A percentile compares a stretch with the other conserved stretches of the same genome.
phyloP scores from a whole-genome alignment of 2,797 vertebrate genomes.

The Fringilla coelebs region DNA sequence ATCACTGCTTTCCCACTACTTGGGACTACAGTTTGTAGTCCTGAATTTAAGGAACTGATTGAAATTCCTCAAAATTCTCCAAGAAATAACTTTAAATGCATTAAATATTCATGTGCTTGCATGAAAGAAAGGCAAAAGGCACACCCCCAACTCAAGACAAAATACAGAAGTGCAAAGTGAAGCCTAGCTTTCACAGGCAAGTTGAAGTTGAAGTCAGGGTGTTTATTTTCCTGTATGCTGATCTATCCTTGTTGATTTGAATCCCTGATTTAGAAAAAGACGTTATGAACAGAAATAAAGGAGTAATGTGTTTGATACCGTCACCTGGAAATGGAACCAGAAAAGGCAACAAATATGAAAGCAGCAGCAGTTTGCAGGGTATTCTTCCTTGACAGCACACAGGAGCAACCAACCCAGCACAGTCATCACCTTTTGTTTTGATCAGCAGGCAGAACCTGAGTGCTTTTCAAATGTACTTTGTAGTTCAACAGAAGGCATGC shows the following conservation, averaged over 20 bases:
- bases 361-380: neutral
- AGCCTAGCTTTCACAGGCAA: neutral
- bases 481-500: neutral
- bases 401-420: neutral
- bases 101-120: neutral
- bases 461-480: neutral
- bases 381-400: neutral
- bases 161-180: neutral
- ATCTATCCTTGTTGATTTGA: neutral
- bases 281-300: neutral
- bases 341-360: neutral
- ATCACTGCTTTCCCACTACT: neutral
- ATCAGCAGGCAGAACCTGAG: neutral
- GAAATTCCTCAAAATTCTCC: neutral
- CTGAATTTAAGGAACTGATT: neutral
- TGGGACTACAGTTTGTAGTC: neutral
- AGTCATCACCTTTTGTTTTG: accelerated
- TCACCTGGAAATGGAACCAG: neutral
- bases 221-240: neutral
- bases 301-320: neutral
- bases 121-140: neutral
- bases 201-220: neutral
- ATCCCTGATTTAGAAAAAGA: neutral
- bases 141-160: neutral
- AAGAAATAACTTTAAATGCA: neutral